A percentile compares a stretch with the other conserved stretches of the same genome.
These are phyloP conservation scores for Psylliodes chrysocephalus DNA, from an alignment of 2,888 invertebrate species.

Conservation along the genomic window DNA sequence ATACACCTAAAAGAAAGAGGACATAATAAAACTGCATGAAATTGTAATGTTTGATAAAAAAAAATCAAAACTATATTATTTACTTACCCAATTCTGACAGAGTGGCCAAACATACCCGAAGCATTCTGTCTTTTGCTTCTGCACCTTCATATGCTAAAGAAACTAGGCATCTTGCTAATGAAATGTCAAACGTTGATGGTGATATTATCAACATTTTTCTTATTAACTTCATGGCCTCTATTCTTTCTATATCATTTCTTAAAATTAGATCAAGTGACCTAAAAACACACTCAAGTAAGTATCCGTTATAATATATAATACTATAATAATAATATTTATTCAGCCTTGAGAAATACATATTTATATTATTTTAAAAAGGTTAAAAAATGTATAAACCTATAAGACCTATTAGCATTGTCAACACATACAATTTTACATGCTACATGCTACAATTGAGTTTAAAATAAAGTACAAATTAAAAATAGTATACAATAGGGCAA, in stretches of 20 bases:
- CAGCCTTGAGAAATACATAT: background rate
- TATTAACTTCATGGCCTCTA: constrained; percentile 90
- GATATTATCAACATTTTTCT: constrained; percentile 74
- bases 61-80: background rate
- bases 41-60: background rate
- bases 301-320: background rate
- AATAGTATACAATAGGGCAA: too few species aligned
- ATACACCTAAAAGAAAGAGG: constrained; percentile 70
- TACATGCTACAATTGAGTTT: too few species aligned
- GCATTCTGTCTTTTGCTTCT: constrained; percentile 84
- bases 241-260: constrained; percentile 91
- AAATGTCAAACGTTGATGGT: constrained; percentile 77
- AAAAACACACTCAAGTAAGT: constrained; percentile 23
- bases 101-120: constrained; percentile 86
- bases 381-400: too few species aligned
- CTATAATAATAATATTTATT: too few species aligned
- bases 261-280: constrained; percentile 91
- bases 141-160: constrained; percentile 81
- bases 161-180: constrained; percentile 82
- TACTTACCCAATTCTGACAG: constrained; percentile 84
- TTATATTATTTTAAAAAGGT: too few species aligned
- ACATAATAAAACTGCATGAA: background rate
- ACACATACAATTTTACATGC: too few species aligned
- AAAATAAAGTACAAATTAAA: too few species aligned
- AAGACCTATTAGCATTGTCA: too few species aligned